Evolutionary conservation across 2,113 vertebrate genomes (phyloP).

Genomic region (Indicator maculatus): DNA sequence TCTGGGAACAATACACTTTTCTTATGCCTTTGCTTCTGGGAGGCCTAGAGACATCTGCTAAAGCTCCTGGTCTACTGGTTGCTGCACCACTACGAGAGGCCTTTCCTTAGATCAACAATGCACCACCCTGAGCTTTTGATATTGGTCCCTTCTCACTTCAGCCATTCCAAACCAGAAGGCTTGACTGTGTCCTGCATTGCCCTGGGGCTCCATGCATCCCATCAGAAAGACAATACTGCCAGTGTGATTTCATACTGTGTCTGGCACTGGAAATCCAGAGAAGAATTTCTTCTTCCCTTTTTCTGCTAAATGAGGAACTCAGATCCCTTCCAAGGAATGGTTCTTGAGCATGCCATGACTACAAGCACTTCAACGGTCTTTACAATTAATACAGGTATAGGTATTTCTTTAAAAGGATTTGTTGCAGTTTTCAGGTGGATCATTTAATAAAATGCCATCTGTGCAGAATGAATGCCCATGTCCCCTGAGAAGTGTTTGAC

Average conservation of each 20-base stretch:
- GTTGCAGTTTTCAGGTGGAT: not conserved
- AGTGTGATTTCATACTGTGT: rapidly evolving
- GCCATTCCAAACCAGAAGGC: not conserved
- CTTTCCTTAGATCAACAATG: not conserved
- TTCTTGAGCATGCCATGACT: not conserved
- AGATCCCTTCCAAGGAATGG: rapidly evolving
- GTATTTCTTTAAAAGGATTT: not conserved
- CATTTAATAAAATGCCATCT: not conserved
- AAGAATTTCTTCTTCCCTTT: not conserved
- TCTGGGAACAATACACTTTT: not conserved
- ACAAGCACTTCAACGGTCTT: not conserved
- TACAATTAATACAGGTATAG: not conserved
- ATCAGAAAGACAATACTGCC: not conserved
- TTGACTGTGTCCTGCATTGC: not conserved
- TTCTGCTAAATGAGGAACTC: not conserved
- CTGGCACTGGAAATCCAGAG: not conserved
- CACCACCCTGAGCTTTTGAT: not conserved
- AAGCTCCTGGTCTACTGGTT: not conserved
- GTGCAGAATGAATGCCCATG: rapidly evolving
- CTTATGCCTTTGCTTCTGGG: not conserved
- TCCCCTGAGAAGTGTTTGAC: not conserved
- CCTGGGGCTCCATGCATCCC: rapidly evolving
- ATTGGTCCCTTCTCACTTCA: not conserved
- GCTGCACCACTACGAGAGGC: not conserved
- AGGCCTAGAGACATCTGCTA: not conserved